phyloP scores from a whole-genome alignment of 2,113 vertebrate species.

The Alligator sinensis region DNA sequence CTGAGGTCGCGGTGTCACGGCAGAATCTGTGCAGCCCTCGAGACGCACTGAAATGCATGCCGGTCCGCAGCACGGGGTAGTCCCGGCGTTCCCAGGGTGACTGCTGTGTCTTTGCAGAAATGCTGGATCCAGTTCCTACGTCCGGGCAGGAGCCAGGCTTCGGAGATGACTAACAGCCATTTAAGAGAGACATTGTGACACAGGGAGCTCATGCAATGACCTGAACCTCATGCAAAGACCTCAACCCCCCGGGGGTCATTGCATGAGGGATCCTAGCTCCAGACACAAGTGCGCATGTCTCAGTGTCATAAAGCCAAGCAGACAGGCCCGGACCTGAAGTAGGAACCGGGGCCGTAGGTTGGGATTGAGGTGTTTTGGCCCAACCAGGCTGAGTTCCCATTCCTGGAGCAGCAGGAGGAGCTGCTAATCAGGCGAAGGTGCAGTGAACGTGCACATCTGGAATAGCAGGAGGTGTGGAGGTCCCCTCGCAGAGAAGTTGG shows the following conservation, averaged over 20 bases:
- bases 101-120: rapidly evolving
- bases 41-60: rapidly evolving
- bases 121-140: rapidly evolving
- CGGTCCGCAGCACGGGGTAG: rapidly evolving
- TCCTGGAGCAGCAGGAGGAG: neutral
- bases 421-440: neutral
- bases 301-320: rapidly evolving
- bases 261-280: neutral
- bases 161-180: rapidly evolving
- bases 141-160: rapidly evolving
- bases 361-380: neutral
- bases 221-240: neutral
- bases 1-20: neutral
- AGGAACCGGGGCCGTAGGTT: neutral
- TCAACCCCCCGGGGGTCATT: no score
- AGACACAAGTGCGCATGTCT: rapidly evolving
- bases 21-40: neutral
- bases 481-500: no score
- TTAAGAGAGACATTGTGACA: neutral
- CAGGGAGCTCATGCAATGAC: neutral
- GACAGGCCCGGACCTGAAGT: neutral
- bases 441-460: rapidly evolving
- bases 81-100: rapidly evolving
- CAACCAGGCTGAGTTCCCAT: neutral
- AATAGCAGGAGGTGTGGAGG: neutral